These are phyloP conservation scores for Thereuonema tuberculata DNA, from an alignment of 1,140 invertebrate species.

Conservation along the genomic window DNA sequence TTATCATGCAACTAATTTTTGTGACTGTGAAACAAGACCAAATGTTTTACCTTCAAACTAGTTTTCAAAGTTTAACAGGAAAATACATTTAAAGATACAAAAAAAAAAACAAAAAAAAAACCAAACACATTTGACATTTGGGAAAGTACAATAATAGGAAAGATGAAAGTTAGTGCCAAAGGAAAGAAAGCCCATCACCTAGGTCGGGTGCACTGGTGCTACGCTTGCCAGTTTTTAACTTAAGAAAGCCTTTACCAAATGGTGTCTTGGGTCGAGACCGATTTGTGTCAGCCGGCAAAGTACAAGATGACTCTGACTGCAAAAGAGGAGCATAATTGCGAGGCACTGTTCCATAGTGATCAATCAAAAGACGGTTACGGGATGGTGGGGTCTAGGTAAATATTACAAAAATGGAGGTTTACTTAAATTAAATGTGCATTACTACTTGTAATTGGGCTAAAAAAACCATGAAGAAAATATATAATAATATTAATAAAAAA, in stretches of 20 bases:
- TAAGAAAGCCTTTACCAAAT: slow-evolving; percentile 54
- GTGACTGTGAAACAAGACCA: no score
- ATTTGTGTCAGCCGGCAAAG: background rate
- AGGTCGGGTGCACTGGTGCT: slow-evolving; percentile 79
- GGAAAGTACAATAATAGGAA: no score
- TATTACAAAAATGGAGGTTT: no score
- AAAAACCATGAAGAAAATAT: no score
- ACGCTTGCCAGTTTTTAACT: slow-evolving; percentile 40
- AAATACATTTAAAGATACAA: background rate
- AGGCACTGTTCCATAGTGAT: slow-evolving; percentile 59
- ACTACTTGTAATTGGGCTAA: no score
- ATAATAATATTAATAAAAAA: slow-evolving; percentile 7
- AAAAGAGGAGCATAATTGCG: slow-evolving; percentile 36
- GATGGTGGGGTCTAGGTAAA: slow-evolving; percentile 49
- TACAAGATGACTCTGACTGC: background rate
- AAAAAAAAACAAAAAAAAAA: slow-evolving; percentile 8
- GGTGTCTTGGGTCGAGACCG: slow-evolving; percentile 36
- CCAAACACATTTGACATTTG: no score
- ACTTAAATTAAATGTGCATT: no score
- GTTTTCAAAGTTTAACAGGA: no score
- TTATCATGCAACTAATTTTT: no score
- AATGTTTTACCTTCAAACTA: no score
- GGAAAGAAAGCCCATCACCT: slow-evolving; percentile 45
- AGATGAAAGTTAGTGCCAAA: no score
- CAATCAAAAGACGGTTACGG: slow-evolving; percentile 48